phyloP scores from a whole-genome alignment of 1,140 invertebrate species.

The Riptortus pedestris region DNA sequence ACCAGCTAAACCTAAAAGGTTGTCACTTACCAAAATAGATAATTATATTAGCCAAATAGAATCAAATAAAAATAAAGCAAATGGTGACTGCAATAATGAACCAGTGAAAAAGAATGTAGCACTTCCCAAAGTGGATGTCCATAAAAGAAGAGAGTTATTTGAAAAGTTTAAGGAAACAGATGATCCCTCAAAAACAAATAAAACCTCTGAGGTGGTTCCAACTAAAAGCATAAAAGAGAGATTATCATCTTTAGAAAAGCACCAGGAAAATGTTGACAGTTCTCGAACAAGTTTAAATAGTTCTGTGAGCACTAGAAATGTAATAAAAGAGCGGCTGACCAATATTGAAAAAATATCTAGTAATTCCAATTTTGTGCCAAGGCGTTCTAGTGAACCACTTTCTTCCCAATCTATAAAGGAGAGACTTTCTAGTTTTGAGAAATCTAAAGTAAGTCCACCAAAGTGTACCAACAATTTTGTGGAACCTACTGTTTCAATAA shows the following conservation, averaged over 20 bases:
- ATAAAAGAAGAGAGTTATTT: constrained; percentile 69
- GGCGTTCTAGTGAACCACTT: constrained; percentile 18
- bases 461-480: constrained; percentile 16
- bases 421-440: constrained; percentile 31
- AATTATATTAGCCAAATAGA: constrained; percentile 42
- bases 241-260: constrained; percentile 52
- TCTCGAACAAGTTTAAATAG: constrained; percentile 24
- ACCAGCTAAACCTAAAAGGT: constrained; percentile 27
- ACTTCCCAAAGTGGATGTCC: constrained; percentile 67
- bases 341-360: constrained; percentile 47
- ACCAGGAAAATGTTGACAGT: constrained; percentile 32
- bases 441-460: constrained; percentile 17
- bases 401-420: constrained; percentile 31
- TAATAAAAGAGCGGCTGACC: constrained; percentile 50
- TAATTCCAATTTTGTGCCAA: neutral
- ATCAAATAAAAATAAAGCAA: constrained; percentile 27
- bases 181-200: constrained; percentile 17
- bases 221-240: constrained; percentile 59
- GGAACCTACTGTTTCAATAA: constrained; percentile 35
- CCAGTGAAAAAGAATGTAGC: constrained; percentile 44
- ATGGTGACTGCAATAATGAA: constrained; percentile 11
- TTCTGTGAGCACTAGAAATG: constrained; percentile 35
- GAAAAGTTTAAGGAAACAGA: constrained; percentile 41
- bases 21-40: constrained; percentile 35
- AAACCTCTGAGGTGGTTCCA: constrained; percentile 45